phyloP scores from a whole-genome alignment of 1,140 invertebrate species.

The Polyergus mexicanus region DNA sequence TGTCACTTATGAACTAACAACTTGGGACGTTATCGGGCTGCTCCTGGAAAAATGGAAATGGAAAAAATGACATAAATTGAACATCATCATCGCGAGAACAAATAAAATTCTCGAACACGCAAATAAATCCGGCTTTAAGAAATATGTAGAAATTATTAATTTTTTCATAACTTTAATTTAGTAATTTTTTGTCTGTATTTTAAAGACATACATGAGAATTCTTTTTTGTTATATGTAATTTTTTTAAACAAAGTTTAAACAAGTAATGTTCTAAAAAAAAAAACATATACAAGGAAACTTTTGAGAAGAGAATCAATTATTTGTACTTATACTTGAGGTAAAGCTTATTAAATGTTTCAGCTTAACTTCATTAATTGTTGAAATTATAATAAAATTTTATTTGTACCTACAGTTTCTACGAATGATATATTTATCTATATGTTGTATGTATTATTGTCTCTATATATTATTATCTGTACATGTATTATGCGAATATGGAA shows the following conservation, averaged over 20 bases:
- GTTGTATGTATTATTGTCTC: conserved; percentile 45
- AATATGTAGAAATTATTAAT: background rate
- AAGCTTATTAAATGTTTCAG: conserved; percentile 14
- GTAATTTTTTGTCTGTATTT: background rate
- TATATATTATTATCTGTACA: conserved; percentile 46
- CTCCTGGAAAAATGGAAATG: conserved; percentile 63
- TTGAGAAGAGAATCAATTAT: background rate
- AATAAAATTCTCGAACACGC: background rate
- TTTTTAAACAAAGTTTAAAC: conserved; percentile 1
- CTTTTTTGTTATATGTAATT: background rate
- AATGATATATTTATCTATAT: conserved; percentile 40
- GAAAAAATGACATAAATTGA: conserved; percentile 7
- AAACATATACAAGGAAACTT: background rate
- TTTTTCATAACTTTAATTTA: background rate
- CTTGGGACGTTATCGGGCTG: conserved; percentile 75
- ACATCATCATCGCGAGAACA: background rate
- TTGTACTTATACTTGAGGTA: conserved; percentile 4
- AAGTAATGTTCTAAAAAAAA: background rate
- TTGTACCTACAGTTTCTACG: conserved; percentile 34
- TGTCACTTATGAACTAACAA: conserved; percentile 74
- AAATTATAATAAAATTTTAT: conserved; percentile 44
- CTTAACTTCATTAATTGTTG: background rate
- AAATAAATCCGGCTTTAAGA: background rate
- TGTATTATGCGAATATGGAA: conserved; percentile 51
- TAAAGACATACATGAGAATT: background rate